A percentile compares a stretch with the other conserved stretches of the same genome.
Conservation (phyloP, 1,140 invertebrate genomes). For the Drosophila erecta region DNA sequence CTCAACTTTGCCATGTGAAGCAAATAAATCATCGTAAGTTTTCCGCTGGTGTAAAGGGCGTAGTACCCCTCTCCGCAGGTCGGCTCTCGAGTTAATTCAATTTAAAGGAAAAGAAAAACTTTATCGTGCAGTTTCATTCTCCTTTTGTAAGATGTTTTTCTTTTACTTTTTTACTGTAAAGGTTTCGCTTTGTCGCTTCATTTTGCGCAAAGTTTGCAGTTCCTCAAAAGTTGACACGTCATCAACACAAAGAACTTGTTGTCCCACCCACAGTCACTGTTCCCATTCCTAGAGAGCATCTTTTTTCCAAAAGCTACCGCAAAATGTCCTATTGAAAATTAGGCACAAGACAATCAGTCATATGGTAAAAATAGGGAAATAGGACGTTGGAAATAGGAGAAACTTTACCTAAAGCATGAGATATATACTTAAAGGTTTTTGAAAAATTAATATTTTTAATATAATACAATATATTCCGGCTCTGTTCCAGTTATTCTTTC, state of each 20-base stretch:
- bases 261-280: constrained; percentile 16
- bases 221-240: constrained; percentile 76
- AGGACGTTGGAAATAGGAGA: neutral
- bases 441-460: no score
- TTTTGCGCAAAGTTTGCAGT: constrained; percentile 73
- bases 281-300: neutral
- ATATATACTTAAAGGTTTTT: neutral
- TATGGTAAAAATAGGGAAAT: constrained; percentile 53
- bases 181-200: constrained; percentile 72
- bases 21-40: constrained; percentile 81
- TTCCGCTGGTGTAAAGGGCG: constrained; percentile 73
- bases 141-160: constrained; percentile 37
- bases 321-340: constrained; percentile 53
- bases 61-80: constrained; percentile 5
- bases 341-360: constrained; percentile 56
- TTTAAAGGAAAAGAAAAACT: constrained; percentile 72
- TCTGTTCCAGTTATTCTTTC: no score
- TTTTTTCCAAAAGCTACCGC: constrained; percentile 5
- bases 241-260: constrained; percentile 67
- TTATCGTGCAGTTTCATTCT: constrained; percentile 62
- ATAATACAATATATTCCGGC: no score
- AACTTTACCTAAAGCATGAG: neutral
- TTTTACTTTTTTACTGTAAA: constrained; percentile 28
- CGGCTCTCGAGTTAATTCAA: constrained; percentile 77
- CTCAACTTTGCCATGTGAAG: constrained; percentile 79